These are phyloP conservation scores for Phrynosoma blainvillii DNA, from an alignment of 2,113 vertebrate species.

Conservation along the genomic window DNA sequence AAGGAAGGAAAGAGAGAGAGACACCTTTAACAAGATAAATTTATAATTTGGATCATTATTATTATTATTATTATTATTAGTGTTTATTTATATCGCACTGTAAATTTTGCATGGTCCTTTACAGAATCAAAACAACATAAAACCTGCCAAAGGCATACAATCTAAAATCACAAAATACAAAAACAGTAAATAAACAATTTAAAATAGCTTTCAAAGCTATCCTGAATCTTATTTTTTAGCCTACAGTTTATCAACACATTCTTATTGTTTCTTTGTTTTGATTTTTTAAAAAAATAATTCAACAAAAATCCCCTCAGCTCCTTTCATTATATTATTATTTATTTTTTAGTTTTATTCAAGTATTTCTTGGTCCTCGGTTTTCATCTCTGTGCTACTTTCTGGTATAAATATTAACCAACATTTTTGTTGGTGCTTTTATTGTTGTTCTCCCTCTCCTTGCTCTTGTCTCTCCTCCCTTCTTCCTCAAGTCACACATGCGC, in stretches of 20 bases:
- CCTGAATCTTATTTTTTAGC: not conserved
- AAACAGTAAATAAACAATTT: too few relatives aligned
- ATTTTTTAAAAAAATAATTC: not conserved
- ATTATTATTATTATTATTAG: not conserved
- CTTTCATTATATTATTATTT: not conserved
- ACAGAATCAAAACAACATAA: too few relatives aligned
- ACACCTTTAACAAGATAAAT: too few relatives aligned
- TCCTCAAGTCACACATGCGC: slow-evolving; percentile 37
- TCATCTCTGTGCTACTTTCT: not conserved
- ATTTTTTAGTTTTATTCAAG: not conserved
- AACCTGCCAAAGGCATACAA: too few relatives aligned
- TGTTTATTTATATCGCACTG: too few relatives aligned
- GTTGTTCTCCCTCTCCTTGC: not conserved
- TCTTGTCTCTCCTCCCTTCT: not conserved
- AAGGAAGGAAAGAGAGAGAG: not conserved
- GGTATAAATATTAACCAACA: slow-evolving; percentile 37
- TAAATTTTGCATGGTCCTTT: too few relatives aligned
- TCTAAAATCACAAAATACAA: too few relatives aligned
- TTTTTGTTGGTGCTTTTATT: not conserved
- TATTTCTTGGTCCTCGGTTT: not conserved
- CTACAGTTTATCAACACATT: not conserved
- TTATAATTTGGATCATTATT: not conserved
- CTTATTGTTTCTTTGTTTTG: not conserved
- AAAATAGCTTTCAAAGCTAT: too few relatives aligned
- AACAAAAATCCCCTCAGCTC: not conserved